These are phyloP conservation scores for Trachelipus rathkii DNA, from an alignment of 1,140 invertebrate species.

Conservation along the genomic window DNA sequence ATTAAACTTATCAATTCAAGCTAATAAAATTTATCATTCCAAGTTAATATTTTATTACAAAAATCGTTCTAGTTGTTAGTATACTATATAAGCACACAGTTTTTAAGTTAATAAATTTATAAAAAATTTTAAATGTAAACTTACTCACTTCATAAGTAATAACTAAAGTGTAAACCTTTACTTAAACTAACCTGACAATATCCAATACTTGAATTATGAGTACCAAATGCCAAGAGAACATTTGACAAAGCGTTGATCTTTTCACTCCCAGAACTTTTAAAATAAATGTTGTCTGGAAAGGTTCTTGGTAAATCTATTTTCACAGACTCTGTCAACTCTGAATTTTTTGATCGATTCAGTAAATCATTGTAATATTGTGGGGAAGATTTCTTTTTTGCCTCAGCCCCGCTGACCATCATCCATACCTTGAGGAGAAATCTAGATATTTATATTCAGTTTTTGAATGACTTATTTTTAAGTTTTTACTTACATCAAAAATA, in stretches of 20 bases:
- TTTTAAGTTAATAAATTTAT: too few species aligned
- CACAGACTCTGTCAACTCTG: neutral
- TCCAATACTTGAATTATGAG: neutral
- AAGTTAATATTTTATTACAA: too few species aligned
- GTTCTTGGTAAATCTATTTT: constrained; percentile 1
- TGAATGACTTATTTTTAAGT: too few species aligned
- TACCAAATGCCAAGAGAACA: neutral
- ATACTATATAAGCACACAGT: too few species aligned
- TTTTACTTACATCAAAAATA: too few species aligned
- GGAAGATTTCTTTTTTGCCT: neutral
- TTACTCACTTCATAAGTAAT: too few species aligned
- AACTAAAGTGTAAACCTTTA: too few species aligned
- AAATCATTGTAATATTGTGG: neutral
- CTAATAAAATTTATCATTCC: too few species aligned
- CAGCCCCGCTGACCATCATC: neutral
- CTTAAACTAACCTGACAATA: neutral
- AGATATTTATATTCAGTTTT: neutral
- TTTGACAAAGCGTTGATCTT: neutral
- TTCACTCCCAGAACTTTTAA: neutral
- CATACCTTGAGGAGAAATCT: neutral
- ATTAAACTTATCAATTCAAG: too few species aligned
- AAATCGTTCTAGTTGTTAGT: too few species aligned
- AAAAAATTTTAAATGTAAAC: too few species aligned
- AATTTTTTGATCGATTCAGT: neutral
- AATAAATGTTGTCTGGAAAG: neutral